A percentile compares a stretch with the other conserved stretches of the same genome.
Conservation (phyloP, 1,140 invertebrate species). For the Drosophila nannoptera region DNA sequence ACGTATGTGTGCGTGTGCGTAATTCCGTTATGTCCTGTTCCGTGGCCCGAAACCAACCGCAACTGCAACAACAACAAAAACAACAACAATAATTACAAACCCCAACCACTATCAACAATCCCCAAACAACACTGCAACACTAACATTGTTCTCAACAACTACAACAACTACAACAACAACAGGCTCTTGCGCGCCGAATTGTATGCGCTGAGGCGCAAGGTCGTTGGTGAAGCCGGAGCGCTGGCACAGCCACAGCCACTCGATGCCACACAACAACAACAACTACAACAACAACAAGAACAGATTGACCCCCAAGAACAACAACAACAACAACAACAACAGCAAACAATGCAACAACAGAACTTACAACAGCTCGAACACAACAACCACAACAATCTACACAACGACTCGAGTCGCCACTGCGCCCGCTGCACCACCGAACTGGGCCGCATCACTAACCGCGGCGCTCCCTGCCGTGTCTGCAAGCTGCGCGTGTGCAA, state of each 20-base stretch:
- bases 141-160: constrained; percentile 17
- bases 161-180: constrained; percentile 50
- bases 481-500: constrained; percentile 87
- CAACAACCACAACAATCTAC: constrained; percentile 67
- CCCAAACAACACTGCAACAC: constrained; percentile 21
- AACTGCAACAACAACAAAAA: constrained; percentile 11
- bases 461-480: constrained; percentile 85
- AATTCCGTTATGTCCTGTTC: constrained; percentile 48
- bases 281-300: constrained; percentile 49
- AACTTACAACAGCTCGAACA: constrained; percentile 55
- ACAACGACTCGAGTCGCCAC: constrained; percentile 81
- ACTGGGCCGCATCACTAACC: constrained; percentile 87
- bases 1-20: constrained; percentile 50
- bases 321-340: constrained; percentile 38
- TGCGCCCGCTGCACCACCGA: constrained; percentile 86
- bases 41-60: constrained; percentile 6
- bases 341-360: constrained; percentile 54
- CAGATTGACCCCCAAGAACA: constrained; percentile 49
- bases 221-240: constrained; percentile 61
- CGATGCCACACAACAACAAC: constrained; percentile 67
- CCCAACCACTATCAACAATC: constrained; percentile 21
- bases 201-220: constrained; percentile 82
- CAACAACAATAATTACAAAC: constrained; percentile 64
- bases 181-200: constrained; percentile 85
- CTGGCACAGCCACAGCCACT: constrained; percentile 40